Percentiles rank a stretch among this genome's conserved stretches.
Evolutionary conservation across 30 jellyfish, hydroid and myxozoan species (phyloP).

Genomic region (Turritopsis rubra): DNA sequence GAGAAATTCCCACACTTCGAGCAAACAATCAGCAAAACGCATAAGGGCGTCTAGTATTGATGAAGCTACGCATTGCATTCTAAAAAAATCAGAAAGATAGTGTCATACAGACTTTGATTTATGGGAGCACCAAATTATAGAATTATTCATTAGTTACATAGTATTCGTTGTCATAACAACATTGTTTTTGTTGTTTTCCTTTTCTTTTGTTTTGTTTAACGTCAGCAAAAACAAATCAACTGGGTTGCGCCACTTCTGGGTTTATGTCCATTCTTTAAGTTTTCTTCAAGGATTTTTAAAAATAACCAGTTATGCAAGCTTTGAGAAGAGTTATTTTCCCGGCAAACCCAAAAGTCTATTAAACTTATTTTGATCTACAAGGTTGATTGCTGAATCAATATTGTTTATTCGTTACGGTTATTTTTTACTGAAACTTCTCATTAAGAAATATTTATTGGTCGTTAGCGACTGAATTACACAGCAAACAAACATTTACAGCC

Average conservation of each 20-base stretch:
- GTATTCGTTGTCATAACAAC: neutral
- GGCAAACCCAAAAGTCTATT: too few species aligned
- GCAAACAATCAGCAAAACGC: too few species aligned
- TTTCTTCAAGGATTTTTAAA: too few species aligned
- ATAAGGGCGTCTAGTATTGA: neutral
- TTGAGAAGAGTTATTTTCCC: too few species aligned
- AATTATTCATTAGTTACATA: neutral
- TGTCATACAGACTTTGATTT: neutral
- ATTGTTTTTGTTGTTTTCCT: neutral
- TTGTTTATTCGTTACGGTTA: neutral
- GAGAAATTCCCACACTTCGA: neutral
- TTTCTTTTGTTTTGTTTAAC: neutral
- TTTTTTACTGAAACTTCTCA: neutral
- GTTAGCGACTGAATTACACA: neutral
- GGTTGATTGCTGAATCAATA: neutral
- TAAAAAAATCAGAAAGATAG: neutral
- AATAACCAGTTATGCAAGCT: too few species aligned
- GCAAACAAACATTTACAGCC: too few species aligned
- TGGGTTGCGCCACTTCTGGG: neutral
- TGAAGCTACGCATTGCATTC: neutral
- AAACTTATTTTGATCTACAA: neutral
- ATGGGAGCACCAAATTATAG: neutral
- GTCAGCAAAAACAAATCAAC: neutral
- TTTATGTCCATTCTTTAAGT: neutral
- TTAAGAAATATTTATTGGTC: neutral